phyloP scores from a whole-genome alignment of 2,888 invertebrate species.

The Cheiracanthium punctorium region DNA sequence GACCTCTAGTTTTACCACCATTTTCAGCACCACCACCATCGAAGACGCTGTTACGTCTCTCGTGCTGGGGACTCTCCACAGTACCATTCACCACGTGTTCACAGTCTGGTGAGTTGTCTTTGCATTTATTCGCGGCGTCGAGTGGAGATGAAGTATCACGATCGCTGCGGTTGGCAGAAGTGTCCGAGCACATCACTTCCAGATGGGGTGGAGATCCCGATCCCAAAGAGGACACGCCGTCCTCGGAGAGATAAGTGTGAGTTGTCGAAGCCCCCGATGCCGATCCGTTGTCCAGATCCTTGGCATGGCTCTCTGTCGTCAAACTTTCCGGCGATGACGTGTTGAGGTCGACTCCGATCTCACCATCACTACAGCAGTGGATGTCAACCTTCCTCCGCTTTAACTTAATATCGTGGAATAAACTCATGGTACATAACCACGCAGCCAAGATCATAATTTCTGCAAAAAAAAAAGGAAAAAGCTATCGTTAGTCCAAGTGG shows the following conservation, averaged over 20 bases:
- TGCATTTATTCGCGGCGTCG: constrained; percentile 20
- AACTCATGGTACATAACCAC: constrained; percentile 68
- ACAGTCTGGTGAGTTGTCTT: constrained; percentile 22
- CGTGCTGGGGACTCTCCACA: constrained; percentile 59
- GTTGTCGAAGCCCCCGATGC: constrained; percentile 43
- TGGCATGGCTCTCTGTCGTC: constrained; percentile 25
- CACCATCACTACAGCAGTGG: constrained; percentile 66
- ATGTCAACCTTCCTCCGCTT: constrained; percentile 67
- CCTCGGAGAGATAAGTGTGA: constrained; percentile 42
- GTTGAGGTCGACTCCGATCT: constrained; percentile 52
- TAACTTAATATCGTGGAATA: constrained; percentile 69
- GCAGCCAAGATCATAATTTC: constrained; percentile 67
- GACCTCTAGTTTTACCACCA: constrained; percentile 2
- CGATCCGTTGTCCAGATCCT: constrained; percentile 41
- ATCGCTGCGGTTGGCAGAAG: constrained; percentile 27
- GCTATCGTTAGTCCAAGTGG: too few relatives aligned
- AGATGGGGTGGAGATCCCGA: constrained; percentile 47
- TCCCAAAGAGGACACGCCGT: constrained; percentile 31
- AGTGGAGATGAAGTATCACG: constrained; percentile 28
- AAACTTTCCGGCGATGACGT: constrained; percentile 64
- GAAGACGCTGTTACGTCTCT: constrained; percentile 62
- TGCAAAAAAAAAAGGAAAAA: constrained; percentile 43
- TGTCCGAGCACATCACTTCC: constrained; percentile 44
- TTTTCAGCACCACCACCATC: constrained; percentile 64
- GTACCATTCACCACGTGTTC: constrained; percentile 34